Evolutionary conservation across 2,113 vertebrate genomes (phyloP), one percentile per base, ranked within the genome.

Genomic region (Rhynchomys soricoides): DNA sequence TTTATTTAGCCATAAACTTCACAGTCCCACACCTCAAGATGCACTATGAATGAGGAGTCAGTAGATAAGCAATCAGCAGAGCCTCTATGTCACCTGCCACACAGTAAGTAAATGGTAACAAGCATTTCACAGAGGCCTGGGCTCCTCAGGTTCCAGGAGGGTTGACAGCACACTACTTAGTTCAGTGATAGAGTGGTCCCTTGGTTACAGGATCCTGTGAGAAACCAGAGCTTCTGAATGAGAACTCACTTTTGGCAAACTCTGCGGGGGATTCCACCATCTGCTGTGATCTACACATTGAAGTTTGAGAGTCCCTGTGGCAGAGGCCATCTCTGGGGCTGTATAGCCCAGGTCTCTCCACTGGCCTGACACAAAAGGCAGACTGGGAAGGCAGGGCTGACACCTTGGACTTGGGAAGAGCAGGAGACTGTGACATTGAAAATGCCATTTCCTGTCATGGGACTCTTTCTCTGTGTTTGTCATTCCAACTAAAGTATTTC

Each of bases 371-470:
- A 43, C n/a, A 48, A 19, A 78, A 37, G 50, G 13, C 5, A 26
- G 48, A n/a, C 5, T 26, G 26, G 85, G 75, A 78, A 40, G 21
- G 5, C 2, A 22, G 15, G 45, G 59, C 5, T 22, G 29, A 43
- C 15, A 3, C n/a, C n/a, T 8, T 21, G 12, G 37, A 16, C 62
- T 50, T 17, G 34, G 7, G n/a, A 79, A 71, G 50, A 77, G 17
- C 34, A 73, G 31, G 40, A 17, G 24, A 0, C 1, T n/a, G 31
- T 19, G 1, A 8, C 15, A 1, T 55, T 1, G 15, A 68, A 81
- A 9, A 24, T 26, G 8, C 5, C 7, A 31, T 12, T 45, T 64
- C 40, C 8, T 26, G n/a, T 43, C 48, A 50, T 21, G 64, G 26
- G 21, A 3, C 1, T 79, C 11, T 37, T 64, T 79, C 48, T 26